A percentile compares a stretch with the other conserved stretches of the same genome.
phyloP scores from a whole-genome alignment of 2,797 vertebrate genomes.

The Tragelaphus eurycerus region DNA sequence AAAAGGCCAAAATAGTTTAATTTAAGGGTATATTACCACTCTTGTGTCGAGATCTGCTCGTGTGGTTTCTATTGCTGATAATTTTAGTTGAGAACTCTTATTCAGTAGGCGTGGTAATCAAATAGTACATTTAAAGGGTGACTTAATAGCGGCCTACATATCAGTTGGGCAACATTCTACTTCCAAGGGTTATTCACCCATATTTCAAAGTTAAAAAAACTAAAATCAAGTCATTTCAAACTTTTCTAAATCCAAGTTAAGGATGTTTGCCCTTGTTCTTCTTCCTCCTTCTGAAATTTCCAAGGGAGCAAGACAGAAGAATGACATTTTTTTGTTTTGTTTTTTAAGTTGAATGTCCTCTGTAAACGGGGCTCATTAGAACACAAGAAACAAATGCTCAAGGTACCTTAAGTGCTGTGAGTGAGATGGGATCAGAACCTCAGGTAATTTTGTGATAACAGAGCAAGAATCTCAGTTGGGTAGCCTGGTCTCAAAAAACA shows the following conservation, averaged over 20 bases:
- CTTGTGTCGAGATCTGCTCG: background rate
- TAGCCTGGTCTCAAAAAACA: background rate
- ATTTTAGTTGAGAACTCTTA: background rate
- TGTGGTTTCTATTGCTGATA: conserved; percentile 12
- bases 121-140: conserved; percentile 37
- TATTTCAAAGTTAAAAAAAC: conserved; percentile 36
- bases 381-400: background rate
- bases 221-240: conserved; percentile 11
- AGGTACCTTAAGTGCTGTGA: background rate
- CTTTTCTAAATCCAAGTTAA: conserved; percentile 18
- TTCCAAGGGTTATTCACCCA: background rate
- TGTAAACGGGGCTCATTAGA: background rate
- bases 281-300: conserved; percentile 14
- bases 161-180: conserved; percentile 25
- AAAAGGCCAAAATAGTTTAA: conserved; percentile 68
- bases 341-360: background rate
- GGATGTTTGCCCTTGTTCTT: background rate
- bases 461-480: background rate
- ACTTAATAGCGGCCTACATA: conserved; percentile 9
- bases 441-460: background rate
- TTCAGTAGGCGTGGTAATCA: background rate
- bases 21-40: conserved; percentile 52
- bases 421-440: background rate
- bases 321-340: background rate
- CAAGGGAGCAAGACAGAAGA: background rate